phyloP scores from a whole-genome alignment of 2,888 invertebrate genomes.

The Taphrorychus bicolor region DNA sequence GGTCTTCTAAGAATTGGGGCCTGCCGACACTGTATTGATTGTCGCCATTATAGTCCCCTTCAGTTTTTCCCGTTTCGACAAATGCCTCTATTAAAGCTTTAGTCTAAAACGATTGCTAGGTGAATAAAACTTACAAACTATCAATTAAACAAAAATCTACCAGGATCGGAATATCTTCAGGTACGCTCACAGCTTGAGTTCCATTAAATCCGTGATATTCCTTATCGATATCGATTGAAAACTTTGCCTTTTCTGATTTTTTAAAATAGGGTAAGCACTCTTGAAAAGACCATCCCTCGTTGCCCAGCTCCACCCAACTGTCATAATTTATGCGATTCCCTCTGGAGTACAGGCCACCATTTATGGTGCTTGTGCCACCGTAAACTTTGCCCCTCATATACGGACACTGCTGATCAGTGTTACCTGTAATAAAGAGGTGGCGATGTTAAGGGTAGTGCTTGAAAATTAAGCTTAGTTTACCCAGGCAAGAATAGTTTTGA shows the following conservation, averaged over 20 bases:
- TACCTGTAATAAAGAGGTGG: neutral
- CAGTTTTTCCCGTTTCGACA: neutral
- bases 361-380: slow-evolving; percentile 21
- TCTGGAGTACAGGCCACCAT: slow-evolving; percentile 12
- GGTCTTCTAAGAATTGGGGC: neutral
- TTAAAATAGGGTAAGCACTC: slow-evolving; percentile 75
- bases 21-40: neutral
- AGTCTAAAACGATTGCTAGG: slow-evolving; percentile 2
- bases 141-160: neutral
- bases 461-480: neutral
- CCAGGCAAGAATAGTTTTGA: neutral
- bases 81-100: slow-evolving; percentile 7
- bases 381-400: slow-evolving; percentile 27
- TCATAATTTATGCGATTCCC: slow-evolving; percentile 64
- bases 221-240: slow-evolving; percentile 62
- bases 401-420: slow-evolving; percentile 8
- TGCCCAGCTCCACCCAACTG: slow-evolving; percentile 68
- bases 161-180: slow-evolving; percentile 6
- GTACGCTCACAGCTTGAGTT: neutral
- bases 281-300: slow-evolving; percentile 68
- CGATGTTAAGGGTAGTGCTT: neutral
- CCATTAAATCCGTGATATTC: slow-evolving; percentile 68
- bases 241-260: slow-evolving; percentile 69
- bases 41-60: slow-evolving; percentile 13
- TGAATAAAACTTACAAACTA: neutral